These are phyloP conservation scores for Turdus rufiventris DNA, from an alignment of 2,113 vertebrate species.

Conservation along the genomic window DNA sequence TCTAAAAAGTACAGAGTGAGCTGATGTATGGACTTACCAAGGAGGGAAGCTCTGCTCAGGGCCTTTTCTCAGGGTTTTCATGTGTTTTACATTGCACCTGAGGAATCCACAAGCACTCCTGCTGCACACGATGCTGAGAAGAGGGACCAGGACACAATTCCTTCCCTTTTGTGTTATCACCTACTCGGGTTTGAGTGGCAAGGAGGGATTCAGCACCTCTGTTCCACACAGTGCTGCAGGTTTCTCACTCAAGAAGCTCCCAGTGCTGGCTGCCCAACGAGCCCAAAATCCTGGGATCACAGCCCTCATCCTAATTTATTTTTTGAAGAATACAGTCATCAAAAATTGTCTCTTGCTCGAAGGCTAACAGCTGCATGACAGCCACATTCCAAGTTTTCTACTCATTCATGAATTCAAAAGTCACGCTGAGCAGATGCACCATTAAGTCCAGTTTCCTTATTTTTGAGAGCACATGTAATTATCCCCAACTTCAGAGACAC, in stretches of 20 bases:
- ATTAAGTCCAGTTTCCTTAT: neutral
- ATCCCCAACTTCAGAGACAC: neutral
- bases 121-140: rapidly evolving
- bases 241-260: neutral
- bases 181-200: neutral
- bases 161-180: neutral
- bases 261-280: neutral
- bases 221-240: neutral
- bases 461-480: neutral
- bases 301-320: neutral
- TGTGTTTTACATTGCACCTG: rapidly evolving
- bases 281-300: neutral
- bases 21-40: neutral
- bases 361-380: neutral
- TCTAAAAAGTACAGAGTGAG: neutral
- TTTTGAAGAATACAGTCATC: neutral
- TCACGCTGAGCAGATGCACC: neutral
- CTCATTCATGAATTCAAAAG: neutral
- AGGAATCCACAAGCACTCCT: neutral
- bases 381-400: neutral
- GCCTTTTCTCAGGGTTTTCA: neutral
- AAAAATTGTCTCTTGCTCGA: neutral
- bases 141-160: neutral
- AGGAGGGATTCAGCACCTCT: neutral
- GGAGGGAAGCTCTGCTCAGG: neutral